Conservation (phyloP, 2,888 invertebrate species). For the Pammene aurita region DNA sequence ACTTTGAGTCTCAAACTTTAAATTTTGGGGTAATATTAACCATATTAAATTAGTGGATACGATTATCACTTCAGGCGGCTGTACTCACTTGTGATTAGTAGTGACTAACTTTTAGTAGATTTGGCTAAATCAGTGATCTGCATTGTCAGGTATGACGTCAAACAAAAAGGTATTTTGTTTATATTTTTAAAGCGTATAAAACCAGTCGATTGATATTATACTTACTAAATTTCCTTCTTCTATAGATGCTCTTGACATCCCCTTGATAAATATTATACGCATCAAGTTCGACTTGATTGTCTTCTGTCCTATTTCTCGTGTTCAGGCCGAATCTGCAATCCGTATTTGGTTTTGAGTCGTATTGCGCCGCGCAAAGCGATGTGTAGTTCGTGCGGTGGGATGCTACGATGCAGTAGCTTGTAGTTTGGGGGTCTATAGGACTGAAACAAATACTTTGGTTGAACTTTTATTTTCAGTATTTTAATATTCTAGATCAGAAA, state of each 20-base stretch:
- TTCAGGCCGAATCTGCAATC: constrained; percentile 54
- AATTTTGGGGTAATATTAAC: no score
- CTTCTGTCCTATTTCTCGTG: constrained; percentile 50
- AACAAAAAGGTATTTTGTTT: no score
- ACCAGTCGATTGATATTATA: not conserved
- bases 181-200: no score
- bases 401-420: constrained; percentile 75
- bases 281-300: constrained; percentile 65
- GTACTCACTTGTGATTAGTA: no score
- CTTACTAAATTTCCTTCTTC: constrained; percentile 74
- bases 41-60: no score
- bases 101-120: no score
- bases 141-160: no score
- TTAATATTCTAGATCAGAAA: no score
- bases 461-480: not conserved
- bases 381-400: constrained; percentile 73
- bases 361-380: constrained; percentile 73
- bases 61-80: no score
- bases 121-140: no score
- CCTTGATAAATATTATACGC: constrained; percentile 63
- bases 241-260: constrained; percentile 62
- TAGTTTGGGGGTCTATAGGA: constrained; percentile 76
- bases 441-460: constrained; percentile 54
- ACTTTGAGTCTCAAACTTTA: no score
- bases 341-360: constrained; percentile 59